These are phyloP conservation scores for Thera obeliscata DNA, from an alignment of 2,888 invertebrate species.

Conservation along the genomic window DNA sequence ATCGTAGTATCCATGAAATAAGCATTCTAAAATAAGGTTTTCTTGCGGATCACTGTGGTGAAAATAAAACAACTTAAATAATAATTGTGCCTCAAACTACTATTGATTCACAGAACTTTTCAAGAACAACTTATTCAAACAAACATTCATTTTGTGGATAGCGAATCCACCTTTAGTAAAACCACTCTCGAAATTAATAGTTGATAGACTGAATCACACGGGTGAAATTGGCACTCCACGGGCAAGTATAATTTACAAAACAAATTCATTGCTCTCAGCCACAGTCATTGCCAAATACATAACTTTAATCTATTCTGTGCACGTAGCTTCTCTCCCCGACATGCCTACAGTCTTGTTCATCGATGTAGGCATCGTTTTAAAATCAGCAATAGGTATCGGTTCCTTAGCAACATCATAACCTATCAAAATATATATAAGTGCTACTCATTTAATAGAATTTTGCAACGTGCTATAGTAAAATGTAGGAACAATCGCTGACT, in stretches of 20 bases:
- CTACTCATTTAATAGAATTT: too few species aligned
- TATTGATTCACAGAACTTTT: too few species aligned
- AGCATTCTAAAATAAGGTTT: background rate
- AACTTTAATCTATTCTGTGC: background rate
- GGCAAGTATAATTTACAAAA: slow-evolving; percentile 12
- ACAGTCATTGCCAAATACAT: slow-evolving; percentile 22
- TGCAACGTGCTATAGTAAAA: too few species aligned
- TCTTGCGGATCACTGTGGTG: too few species aligned
- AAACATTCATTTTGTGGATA: background rate
- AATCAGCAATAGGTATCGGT: background rate
- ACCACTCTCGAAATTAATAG: slow-evolving; percentile 10
- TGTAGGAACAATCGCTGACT: background rate
- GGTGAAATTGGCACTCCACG: slow-evolving; percentile 19
- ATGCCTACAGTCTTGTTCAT: background rate
- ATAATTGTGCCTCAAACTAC: too few species aligned
- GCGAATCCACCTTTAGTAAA: background rate
- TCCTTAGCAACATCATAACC: slow-evolving; percentile 11
- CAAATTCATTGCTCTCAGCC: slow-evolving; percentile 13
- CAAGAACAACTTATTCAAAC: too few species aligned
- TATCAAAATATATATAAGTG: background rate
- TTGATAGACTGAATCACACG: slow-evolving; percentile 6
- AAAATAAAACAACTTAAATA: too few species aligned
- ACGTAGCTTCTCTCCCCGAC: background rate
- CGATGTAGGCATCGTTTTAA: background rate
- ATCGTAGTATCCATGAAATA: background rate